These are phyloP conservation scores for Sycophaga agraensis DNA, from an alignment of 1,140 invertebrate genomes.

Conservation along the genomic window DNA sequence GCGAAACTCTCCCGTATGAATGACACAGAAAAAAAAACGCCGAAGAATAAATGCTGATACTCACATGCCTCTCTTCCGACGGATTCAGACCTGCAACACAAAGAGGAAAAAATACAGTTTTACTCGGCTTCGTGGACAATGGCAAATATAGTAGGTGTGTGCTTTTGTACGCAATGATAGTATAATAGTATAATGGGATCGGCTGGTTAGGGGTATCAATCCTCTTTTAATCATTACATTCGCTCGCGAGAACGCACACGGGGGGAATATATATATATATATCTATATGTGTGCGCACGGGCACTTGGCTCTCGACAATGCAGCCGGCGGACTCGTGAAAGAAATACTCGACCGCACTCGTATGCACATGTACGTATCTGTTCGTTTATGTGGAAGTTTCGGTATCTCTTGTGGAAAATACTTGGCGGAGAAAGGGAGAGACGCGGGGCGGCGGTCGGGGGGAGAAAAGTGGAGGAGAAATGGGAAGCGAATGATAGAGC, in stretches of 20 bases:
- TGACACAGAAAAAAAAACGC: constrained; percentile 1
- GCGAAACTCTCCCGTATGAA: constrained; percentile 4
- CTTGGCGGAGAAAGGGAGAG: too few species aligned
- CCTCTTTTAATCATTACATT: constrained; percentile 24
- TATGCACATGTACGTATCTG: too few species aligned
- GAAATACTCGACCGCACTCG: neutral
- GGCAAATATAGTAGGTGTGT: too few species aligned
- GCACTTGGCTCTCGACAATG: constrained; percentile 17
- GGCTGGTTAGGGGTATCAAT: constrained; percentile 8
- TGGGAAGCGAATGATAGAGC: neutral
- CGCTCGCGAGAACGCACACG: neutral
- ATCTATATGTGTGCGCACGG: too few species aligned
- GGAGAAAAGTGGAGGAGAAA: neutral
- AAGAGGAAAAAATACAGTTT: constrained; percentile 32
- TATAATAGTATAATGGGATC: neutral
- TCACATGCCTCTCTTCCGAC: constrained; percentile 70
- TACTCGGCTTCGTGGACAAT: neutral
- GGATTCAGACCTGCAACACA: constrained; percentile 68
- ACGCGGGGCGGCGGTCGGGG: too few species aligned
- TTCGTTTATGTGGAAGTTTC: too few species aligned
- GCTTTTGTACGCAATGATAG: too few species aligned
- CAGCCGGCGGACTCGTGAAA: neutral
- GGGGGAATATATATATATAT: too few species aligned
- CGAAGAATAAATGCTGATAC: constrained; percentile 48
- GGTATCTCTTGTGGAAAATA: neutral